A percentile compares a stretch with the other conserved stretches of the same genome.
phyloP scores from a whole-genome alignment of 2,113 vertebrate species.

The Hippocampus zosterae region DNA sequence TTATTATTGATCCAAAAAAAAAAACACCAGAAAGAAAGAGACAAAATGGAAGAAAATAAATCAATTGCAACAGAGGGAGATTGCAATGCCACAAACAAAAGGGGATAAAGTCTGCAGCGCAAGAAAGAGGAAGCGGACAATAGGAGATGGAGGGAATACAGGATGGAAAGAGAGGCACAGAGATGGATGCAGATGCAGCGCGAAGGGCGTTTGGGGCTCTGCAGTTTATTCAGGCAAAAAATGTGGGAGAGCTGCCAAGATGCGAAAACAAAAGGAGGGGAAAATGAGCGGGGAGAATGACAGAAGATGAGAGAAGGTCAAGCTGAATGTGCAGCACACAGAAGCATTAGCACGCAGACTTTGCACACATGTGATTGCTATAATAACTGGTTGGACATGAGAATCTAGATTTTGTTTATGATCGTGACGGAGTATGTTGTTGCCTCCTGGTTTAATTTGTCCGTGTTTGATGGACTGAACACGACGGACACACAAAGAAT shows the following conservation, averaged over 20 bases:
- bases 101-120: slow-evolving; percentile 17
- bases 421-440: neutral
- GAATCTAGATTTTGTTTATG: neutral
- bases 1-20: slow-evolving; percentile 7
- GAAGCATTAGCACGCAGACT: slow-evolving; percentile 7
- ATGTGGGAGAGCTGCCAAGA: slow-evolving; percentile 37
- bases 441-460: neutral
- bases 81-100: slow-evolving; percentile 7
- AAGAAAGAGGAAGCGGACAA: slow-evolving; percentile 10
- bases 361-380: neutral
- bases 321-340: slow-evolving; percentile 24
- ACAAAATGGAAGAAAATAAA: slow-evolving; percentile 4
- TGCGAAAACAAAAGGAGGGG: slow-evolving; percentile 37
- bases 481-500: neutral
- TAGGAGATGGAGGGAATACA: slow-evolving; percentile 14
- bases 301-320: slow-evolving; percentile 50
- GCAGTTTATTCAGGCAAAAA: slow-evolving; percentile 41
- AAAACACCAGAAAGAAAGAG: slow-evolving; percentile 12
- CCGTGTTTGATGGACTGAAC: neutral
- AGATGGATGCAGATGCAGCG: slow-evolving; percentile 33
- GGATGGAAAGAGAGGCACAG: slow-evolving; percentile 30
- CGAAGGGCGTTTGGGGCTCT: slow-evolving; percentile 34
- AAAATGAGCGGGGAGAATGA: slow-evolving; percentile 19
- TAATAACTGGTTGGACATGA: slow-evolving; percentile 19
- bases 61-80: slow-evolving; percentile 2